Evolutionary conservation across 1,140 invertebrate genomes (phyloP), one percentile per base, ranked within the genome.

Genomic region (Anadara kagoshimensis): DNA sequence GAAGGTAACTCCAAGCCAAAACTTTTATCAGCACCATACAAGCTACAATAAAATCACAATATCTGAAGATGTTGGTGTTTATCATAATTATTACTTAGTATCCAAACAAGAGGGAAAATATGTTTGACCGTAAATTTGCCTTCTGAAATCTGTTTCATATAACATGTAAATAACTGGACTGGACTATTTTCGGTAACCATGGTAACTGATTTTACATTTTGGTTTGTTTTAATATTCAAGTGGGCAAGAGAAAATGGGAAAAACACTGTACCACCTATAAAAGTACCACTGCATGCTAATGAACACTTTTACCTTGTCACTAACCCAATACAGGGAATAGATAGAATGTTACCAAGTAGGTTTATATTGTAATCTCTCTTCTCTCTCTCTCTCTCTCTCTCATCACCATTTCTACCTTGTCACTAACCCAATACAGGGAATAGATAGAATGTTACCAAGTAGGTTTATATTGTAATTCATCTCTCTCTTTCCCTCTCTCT

Each of bases 281-380:
- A 96, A 90, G 94, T 98, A 57, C 97, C 97, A 11, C 89, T 96
- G 20, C 94, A 97, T 89, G 93, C 96, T 5, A 95, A 95, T 70
- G 95, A 97, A 88, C 96, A 97, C 90, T 96, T 96, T 87, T 97
- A 96, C 89, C 88, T 97, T 29, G 93, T 95, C 80, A 97, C 96
- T 2, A 94, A 96, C 88, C 92, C 92, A 45, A 93, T 96, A 41
- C 56, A 74, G 49, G 86, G 81, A 24, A 81, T 90, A 18, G 80
- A 88, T 67, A 72, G 76, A 7, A 81, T 85, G 58, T 89, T 90
- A 85, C 90, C 91, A 78, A 89, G 90, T 90, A 77, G 36, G 16
- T 44, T 3, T 36, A 36, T 3, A 59, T 20, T 12, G n/a, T 11
- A 20, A 56, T 56, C 10, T 7, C 8, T 12, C 53, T 7, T 36